These are phyloP conservation scores for Hartigia nigra DNA, from an alignment of 2,888 invertebrate species.

Conservation along the genomic window DNA sequence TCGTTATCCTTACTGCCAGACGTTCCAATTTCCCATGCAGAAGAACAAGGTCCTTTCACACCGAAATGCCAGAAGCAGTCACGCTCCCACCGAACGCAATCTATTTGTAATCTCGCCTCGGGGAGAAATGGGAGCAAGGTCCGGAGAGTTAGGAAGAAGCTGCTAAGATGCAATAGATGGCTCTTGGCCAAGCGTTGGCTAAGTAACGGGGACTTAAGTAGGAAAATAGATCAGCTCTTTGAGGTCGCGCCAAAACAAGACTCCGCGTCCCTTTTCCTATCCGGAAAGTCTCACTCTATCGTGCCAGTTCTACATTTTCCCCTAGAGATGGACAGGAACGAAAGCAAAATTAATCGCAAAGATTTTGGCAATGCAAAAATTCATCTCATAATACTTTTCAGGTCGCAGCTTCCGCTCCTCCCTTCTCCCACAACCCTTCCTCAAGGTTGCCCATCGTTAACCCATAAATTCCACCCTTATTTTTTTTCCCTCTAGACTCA, in stretches of 20 bases:
- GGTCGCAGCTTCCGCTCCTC: background rate
- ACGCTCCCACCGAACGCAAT: slow-evolving; percentile 31
- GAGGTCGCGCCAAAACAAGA: slow-evolving; percentile 11
- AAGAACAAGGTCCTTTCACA: slow-evolving; percentile 32
- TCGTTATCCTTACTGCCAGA: background rate
- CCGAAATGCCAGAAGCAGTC: slow-evolving; percentile 24
- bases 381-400: background rate
- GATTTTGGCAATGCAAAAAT: background rate
- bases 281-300: background rate
- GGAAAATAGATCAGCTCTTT: slow-evolving; percentile 58
- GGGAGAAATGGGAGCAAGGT: slow-evolving; percentile 65
- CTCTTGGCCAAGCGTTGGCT: slow-evolving; percentile 59
- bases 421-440: background rate
- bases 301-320: background rate
- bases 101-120: slow-evolving; percentile 55
- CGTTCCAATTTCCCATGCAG: background rate
- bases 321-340: background rate
- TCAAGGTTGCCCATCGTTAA: background rate
- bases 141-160: slow-evolving; percentile 64
- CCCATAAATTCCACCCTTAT: background rate
- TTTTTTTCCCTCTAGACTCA: background rate
- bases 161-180: slow-evolving; percentile 64
- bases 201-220: slow-evolving; percentile 54
- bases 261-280: background rate
- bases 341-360: background rate